Conservation (phyloP, 2,113 vertebrate genomes). For the Mesembrinibis cayennensis region DNA sequence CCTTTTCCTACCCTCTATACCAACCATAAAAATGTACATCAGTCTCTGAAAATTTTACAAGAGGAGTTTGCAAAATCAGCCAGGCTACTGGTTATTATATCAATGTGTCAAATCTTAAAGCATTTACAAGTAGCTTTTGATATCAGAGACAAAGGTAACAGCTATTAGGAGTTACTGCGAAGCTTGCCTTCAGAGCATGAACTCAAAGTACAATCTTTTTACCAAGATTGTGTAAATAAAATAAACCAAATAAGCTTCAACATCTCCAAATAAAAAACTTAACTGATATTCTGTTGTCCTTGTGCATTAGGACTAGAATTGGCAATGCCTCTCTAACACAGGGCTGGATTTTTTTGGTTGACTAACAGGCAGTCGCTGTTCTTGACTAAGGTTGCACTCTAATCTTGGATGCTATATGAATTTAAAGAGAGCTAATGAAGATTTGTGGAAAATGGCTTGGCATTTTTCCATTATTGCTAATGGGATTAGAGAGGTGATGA, state of each 20-base stretch:
- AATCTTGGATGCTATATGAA: not conserved
- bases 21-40: not conserved
- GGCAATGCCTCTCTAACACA: not conserved
- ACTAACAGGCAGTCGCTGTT: not conserved
- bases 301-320: not conserved
- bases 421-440: not conserved
- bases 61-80: not conserved
- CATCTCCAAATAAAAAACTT: not conserved
- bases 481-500: constrained; percentile 13
- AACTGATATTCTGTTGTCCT: not conserved
- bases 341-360: not conserved
- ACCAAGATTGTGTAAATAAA: not conserved
- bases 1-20: not conserved
- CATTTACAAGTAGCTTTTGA: not conserved
- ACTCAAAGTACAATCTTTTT: not conserved
- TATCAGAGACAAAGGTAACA: not conserved
- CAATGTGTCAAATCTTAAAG: not conserved
- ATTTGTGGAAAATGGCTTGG: not conserved
- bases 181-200: not conserved
- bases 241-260: not conserved
- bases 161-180: not conserved
- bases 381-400: not conserved
- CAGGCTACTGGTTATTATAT: not conserved
- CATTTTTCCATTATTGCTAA: not conserved
- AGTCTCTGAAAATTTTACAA: not conserved